phyloP scores from a whole-genome alignment of 2,797 vertebrate species.

The Cyclopterus lumpus region DNA sequence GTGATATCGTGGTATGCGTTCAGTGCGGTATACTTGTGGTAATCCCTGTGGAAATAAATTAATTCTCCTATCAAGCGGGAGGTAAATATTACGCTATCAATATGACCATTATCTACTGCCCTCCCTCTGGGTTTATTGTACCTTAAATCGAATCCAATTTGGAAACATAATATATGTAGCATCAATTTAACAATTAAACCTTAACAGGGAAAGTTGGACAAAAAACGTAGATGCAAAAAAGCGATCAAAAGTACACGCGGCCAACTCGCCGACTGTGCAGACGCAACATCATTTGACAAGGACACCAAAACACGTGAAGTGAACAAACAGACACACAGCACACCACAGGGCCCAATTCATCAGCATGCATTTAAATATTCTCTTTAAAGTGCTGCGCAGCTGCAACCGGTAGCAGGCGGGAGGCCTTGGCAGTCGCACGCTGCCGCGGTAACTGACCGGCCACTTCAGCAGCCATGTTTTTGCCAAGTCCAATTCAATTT shows the following conservation, averaged over 20 bases:
- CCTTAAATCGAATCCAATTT: slow-evolving; percentile 47
- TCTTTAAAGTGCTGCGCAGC: slow-evolving; percentile 63
- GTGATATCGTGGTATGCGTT: slow-evolving; percentile 54
- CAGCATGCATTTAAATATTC: slow-evolving; percentile 69
- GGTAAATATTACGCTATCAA: slow-evolving; percentile 58
- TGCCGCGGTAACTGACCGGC: slow-evolving; percentile 48
- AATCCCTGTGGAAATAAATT: slow-evolving; percentile 45
- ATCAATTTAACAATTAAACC: slow-evolving; percentile 29
- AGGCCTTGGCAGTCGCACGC: slow-evolving; percentile 57
- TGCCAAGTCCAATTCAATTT: slow-evolving; percentile 54
- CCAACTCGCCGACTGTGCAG: slow-evolving; percentile 44
- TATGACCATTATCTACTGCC: slow-evolving; percentile 50
- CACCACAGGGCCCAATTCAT: slow-evolving; percentile 66
- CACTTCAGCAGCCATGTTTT: slow-evolving; percentile 56
- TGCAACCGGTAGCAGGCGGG: slow-evolving; percentile 53
- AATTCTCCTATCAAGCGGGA: slow-evolving; percentile 53
- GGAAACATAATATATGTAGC: slow-evolving; percentile 14
- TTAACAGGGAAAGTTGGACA: slow-evolving; percentile 28
- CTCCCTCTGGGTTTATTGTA: slow-evolving; percentile 33
- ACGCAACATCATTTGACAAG: slow-evolving; percentile 58
- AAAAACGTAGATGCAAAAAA: not conserved
- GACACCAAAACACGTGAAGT: slow-evolving; percentile 47
- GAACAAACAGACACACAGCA: slow-evolving; percentile 46
- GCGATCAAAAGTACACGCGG: not conserved
- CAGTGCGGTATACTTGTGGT: slow-evolving; percentile 14